These are phyloP conservation scores for Dryocosmus kuriphilus DNA, from an alignment of 2,888 invertebrate genomes.

Conservation along the genomic window DNA sequence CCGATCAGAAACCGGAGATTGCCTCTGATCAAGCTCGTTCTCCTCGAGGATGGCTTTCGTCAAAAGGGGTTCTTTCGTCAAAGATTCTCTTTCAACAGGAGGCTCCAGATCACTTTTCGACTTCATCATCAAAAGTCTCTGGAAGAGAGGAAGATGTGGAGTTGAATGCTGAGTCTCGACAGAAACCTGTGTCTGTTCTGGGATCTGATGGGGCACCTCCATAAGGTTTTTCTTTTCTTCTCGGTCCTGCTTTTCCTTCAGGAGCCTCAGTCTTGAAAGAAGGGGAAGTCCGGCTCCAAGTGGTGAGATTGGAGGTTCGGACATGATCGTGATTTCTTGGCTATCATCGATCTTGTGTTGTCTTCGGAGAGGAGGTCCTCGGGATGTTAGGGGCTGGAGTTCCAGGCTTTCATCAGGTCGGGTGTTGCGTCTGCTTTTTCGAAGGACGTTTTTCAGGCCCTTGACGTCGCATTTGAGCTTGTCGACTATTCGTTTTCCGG, in stretches of 20 bases:
- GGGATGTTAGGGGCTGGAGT: constrained; percentile 81
- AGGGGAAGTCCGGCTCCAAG: constrained; percentile 92
- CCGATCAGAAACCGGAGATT: constrained; percentile 46
- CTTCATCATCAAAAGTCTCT: constrained; percentile 87
- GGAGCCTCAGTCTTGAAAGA: constrained; percentile 86
- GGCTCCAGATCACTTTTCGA: constrained; percentile 85
- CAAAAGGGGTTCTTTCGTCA: constrained; percentile 68
- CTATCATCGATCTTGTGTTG: constrained; percentile 78
- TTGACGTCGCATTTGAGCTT: constrained; percentile 92
- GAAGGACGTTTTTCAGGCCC: constrained; percentile 82
- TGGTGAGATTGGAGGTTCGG: constrained; percentile 84
- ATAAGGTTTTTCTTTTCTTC: constrained; percentile 73
- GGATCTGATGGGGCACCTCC: constrained; percentile 62
- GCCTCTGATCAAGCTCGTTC: constrained; percentile 55
- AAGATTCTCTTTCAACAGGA: constrained; percentile 63
- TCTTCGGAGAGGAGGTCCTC: constrained; percentile 71
- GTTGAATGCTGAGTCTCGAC: constrained; percentile 55
- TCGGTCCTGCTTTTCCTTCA: constrained; percentile 90
- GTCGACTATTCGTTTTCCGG: constrained; percentile 88
- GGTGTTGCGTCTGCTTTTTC: constrained; percentile 79
- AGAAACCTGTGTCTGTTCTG: constrained; percentile 57
- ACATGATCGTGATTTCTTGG: constrained; percentile 73
- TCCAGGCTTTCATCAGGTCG: constrained; percentile 83
- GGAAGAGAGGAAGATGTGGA: constrained; percentile 83
- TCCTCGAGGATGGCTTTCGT: constrained; percentile 62